These are phyloP conservation scores for Leucopsar rothschildi DNA, from an alignment of 2,113 vertebrate species.

Conservation along the genomic window DNA sequence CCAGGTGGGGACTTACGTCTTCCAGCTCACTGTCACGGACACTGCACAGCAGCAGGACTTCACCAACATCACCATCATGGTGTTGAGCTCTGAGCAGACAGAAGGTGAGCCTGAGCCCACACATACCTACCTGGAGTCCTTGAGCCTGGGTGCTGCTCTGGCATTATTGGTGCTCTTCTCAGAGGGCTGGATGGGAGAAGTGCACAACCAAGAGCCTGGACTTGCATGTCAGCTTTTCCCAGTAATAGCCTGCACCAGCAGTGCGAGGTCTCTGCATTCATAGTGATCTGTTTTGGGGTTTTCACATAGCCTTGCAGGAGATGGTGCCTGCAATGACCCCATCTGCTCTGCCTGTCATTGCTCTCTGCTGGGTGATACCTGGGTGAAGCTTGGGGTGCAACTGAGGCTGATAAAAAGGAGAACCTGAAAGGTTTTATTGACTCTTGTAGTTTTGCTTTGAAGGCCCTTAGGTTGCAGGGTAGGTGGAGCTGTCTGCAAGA, in stretches of 20 bases:
- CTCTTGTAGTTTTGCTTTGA: background rate
- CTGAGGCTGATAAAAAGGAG: background rate
- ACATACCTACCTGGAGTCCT: background rate
- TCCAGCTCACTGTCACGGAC: conserved; percentile 81
- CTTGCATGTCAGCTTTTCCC: background rate
- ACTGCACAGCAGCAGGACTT: conserved; percentile 71
- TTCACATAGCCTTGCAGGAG: background rate
- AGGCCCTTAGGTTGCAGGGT: background rate
- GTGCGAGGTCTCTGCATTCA: background rate
- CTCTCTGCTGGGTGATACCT: background rate
- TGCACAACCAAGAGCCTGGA: background rate
- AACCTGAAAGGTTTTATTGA: background rate
- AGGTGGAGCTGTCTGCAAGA: background rate
- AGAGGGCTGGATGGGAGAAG: background rate
- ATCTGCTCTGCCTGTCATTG: background rate
- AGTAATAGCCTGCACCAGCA: background rate
- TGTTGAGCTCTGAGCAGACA: conserved; percentile 86
- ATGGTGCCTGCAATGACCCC: background rate
- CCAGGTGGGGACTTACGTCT: conserved; percentile 81
- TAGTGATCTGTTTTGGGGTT: background rate
- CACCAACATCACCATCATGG: conserved; percentile 79
- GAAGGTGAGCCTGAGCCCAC: conserved; percentile 75
- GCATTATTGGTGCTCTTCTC: background rate
- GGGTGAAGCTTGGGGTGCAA: background rate
- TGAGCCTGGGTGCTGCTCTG: background rate